A percentile compares a stretch with the other conserved stretches of the same genome.
These are phyloP conservation scores for Malurus elegans DNA, from an alignment of 2,113 vertebrate genomes.

Conservation along the genomic window DNA sequence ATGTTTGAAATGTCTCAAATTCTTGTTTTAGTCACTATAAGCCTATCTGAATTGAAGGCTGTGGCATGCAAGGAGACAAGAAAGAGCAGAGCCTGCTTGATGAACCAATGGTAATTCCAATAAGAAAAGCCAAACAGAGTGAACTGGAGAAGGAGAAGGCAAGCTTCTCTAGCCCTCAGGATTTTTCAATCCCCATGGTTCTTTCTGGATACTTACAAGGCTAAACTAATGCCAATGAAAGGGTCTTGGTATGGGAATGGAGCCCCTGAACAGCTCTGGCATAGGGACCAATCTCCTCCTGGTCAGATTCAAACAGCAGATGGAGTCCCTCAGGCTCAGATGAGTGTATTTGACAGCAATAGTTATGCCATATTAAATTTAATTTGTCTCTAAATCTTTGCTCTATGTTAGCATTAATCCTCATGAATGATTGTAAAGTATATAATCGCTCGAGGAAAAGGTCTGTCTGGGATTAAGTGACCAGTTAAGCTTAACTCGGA, in stretches of 20 bases:
- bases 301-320: not conserved
- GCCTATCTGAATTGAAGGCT: not conserved
- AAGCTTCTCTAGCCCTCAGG: not conserved
- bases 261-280: not conserved
- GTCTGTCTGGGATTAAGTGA: not conserved
- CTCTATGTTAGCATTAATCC: not conserved
- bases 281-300: not conserved
- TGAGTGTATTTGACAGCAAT: not conserved
- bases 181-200: not conserved
- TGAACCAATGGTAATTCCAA: not conserved
- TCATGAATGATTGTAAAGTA: conserved; percentile 1
- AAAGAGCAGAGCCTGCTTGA: not conserved
- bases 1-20: not conserved
- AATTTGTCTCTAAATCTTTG: conserved; percentile 15
- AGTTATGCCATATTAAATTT: not conserved
- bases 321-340: not conserved
- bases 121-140: not conserved
- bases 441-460: not conserved
- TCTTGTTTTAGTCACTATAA: not conserved
- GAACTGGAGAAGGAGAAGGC: not conserved
- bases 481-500: not conserved
- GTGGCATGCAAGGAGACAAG: not conserved
- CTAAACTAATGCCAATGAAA: not conserved
- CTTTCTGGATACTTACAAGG: not conserved
- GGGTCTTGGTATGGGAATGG: not conserved